Evolutionary conservation across 1,140 invertebrate species (phyloP).

Genomic region (Ptiloglossa arizonensis): DNA sequence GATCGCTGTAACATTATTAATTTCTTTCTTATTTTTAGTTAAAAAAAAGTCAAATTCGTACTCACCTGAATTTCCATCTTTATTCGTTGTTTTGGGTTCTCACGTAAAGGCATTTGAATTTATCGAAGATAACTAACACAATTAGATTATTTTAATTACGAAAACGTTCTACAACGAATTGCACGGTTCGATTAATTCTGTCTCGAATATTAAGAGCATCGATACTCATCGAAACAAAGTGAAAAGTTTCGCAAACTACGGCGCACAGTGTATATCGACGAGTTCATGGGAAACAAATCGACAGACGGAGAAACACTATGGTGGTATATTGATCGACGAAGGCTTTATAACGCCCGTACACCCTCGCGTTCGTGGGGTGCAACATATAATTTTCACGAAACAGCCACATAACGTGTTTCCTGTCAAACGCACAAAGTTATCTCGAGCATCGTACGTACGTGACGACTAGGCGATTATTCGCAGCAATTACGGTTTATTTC

Average conservation of each 20-base stretch:
- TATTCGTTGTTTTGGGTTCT: no score
- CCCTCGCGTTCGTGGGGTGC: conserved; percentile 20
- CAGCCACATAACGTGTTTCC: conserved; percentile 32
- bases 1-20: no score
- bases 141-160: no score
- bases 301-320: conserved; percentile 25
- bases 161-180: no score
- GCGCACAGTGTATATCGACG: neutral
- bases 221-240: neutral
- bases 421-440: conserved; percentile 43
- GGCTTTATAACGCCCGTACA: conserved; percentile 27
- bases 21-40: no score
- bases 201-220: no score
- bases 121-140: no score
- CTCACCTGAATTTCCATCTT: no score
- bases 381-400: conserved; percentile 43
- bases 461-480: conserved; percentile 15
- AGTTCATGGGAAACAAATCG: conserved; percentile 40
- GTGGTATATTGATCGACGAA: conserved; percentile 45
- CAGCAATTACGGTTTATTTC: conserved; percentile 10
- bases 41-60: no score
- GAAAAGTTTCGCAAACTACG: neutral
- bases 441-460: neutral
- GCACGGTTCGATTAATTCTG: no score
- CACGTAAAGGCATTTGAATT: no score